Conservation (phyloP, 2,888 invertebrate species). For the Chrysopilus asiliformis region DNA sequence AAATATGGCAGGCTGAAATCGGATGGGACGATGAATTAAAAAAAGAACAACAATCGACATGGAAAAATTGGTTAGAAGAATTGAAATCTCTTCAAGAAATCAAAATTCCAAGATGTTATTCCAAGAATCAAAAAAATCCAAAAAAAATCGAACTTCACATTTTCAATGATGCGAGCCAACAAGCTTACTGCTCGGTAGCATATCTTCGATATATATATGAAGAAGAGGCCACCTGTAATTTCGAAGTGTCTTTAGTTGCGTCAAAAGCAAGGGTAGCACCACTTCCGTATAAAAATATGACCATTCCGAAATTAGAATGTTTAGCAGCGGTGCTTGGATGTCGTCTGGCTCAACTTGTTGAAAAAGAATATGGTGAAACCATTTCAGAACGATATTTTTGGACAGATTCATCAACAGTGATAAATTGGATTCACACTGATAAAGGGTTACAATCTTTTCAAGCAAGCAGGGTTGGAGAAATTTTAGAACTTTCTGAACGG, state of each 20-base stretch:
- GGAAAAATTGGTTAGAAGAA: conserved; percentile 2
- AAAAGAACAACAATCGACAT: background rate
- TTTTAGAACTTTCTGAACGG: too few relatives aligned
- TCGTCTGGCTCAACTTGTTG: background rate
- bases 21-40: conserved; percentile 1
- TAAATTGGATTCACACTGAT: background rate
- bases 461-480: too few relatives aligned
- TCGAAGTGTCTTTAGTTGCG: background rate
- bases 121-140: too few relatives aligned
- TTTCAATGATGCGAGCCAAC: conserved; percentile 1
- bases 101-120: background rate
- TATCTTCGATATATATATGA: background rate
- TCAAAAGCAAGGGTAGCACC: background rate
- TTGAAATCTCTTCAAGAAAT: background rate
- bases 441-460: background rate
- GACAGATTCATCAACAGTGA: background rate
- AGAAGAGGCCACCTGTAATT: too few relatives aligned
- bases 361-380: background rate
- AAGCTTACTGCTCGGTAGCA: conserved; percentile 1
- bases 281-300: background rate
- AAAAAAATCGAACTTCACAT: background rate
- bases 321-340: too few relatives aligned
- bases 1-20: background rate
- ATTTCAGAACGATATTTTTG: background rate
- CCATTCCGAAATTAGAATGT: background rate